phyloP scores from a whole-genome alignment of 1,140 invertebrate species.

The Tetramorium simillimum region DNA sequence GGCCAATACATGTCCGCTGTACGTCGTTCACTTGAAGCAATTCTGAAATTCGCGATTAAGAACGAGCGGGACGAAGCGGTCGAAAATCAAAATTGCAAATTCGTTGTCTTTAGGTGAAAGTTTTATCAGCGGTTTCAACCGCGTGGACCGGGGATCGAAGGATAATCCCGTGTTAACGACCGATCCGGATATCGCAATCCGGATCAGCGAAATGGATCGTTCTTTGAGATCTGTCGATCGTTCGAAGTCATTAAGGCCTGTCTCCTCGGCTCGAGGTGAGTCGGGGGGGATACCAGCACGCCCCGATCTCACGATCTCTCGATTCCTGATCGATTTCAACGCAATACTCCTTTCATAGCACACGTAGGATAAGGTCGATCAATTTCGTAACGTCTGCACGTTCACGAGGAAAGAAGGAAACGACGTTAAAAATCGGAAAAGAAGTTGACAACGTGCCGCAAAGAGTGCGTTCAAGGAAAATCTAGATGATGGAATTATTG shows the following conservation, averaged over 20 bases:
- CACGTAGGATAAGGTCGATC: constrained; percentile 39
- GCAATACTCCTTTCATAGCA: constrained; percentile 43
- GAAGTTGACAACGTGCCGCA: background rate
- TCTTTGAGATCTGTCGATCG: constrained; percentile 7
- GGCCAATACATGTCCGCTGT: background rate
- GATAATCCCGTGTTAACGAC: background rate
- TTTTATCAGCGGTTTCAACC: background rate
- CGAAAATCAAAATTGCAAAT: background rate
- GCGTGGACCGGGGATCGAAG: background rate
- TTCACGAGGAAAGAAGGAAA: background rate
- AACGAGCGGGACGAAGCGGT: background rate
- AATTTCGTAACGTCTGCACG: constrained; percentile 28
- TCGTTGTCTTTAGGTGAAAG: background rate
- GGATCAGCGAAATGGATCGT: constrained; percentile 24
- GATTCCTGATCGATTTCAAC: constrained; percentile 50
- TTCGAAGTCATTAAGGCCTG: constrained; percentile 41
- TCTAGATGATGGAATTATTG: background rate
- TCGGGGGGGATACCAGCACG: constrained; percentile 41
- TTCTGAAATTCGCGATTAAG: background rate
- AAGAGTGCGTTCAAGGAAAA: background rate
- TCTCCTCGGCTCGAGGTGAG: constrained; percentile 34
- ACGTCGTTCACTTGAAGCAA: constrained; percentile 11
- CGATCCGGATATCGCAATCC: constrained; percentile 22
- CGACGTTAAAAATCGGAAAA: background rate
- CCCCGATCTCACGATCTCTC: constrained; percentile 65